Evolutionary conservation across 2,797 vertebrate species (phyloP), one percentile per base, ranked within the genome.

Genomic region (Antrozous pallidus): DNA sequence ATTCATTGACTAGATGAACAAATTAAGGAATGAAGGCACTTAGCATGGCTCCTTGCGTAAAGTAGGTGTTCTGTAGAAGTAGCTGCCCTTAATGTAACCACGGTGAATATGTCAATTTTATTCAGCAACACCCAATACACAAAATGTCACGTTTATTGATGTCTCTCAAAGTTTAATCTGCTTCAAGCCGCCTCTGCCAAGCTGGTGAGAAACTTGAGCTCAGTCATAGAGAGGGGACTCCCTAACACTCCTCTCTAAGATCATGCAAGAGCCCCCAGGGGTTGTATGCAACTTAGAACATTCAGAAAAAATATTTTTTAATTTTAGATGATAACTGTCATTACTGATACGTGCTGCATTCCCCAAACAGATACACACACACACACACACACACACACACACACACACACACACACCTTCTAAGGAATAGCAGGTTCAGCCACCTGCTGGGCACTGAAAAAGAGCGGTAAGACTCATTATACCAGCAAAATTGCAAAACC

Each of bases 81-180:
- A 20, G 38, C 73, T 42, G 5, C n/a, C 69, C 4, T 22, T 42
- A 26, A 14, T 5, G 8, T 26, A 71, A 33, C 17, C 47, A 3
- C 0, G 18, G 36, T 31, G 24, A 36, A 13, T 7, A 31, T 1
- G 18, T 6, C 33, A n/a, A 26, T 22, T 65, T 89, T 40, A 40
- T 38, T 69, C 54, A 33, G 28, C 38, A 63, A 56, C 22, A 56
- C 13, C 73, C 83, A 51, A 7, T 31, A 5, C 40, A 63, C 70
- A 77, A 70, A 90, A 61, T 18, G 26, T 8, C 73, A 51, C 11
- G 17, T 65, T 88, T 56, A 78, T 93, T 47, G 81, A 85, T 56
- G 69, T 90, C 33, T 69, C 2, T 2, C 54, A 2, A 70, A 54
- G n/a, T 24, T 90, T n/a, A 63, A n/a, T 17, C 61, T 63, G 31